These are phyloP conservation scores for Pangasius djambal DNA, from an alignment of 2,797 vertebrate species.

Conservation along the genomic window DNA sequence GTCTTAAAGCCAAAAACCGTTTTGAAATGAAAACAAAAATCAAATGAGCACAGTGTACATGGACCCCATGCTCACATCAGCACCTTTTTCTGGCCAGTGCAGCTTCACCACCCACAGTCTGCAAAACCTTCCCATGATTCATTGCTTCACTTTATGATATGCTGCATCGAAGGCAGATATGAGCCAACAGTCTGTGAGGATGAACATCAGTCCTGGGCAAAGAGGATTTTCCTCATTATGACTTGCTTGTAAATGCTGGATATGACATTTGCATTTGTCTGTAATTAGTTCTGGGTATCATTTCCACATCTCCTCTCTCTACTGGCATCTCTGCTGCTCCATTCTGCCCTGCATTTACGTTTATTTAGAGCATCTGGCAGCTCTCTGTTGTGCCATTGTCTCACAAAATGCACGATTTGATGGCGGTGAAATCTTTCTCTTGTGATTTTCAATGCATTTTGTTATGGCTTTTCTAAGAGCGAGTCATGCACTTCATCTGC, in stretches of 20 bases:
- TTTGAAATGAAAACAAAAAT: background rate
- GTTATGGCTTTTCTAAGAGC: conserved; percentile 17
- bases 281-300: conserved; percentile 48
- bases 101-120: background rate
- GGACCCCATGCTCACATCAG: background rate
- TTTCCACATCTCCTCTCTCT: conserved; percentile 34
- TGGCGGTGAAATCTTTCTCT: background rate
- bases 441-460: conserved; percentile 14
- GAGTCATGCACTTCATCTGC: background rate
- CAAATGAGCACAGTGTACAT: background rate
- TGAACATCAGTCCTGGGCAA: conserved; percentile 38
- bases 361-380: conserved; percentile 19
- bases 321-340: conserved; percentile 7
- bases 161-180: conserved; percentile 20
- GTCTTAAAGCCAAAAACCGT: background rate
- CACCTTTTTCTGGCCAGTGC: background rate
- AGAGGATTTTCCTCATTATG: conserved; percentile 46
- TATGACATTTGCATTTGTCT: conserved; percentile 42
- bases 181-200: conserved; percentile 38
- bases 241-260: conserved; percentile 43
- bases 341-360: conserved; percentile 21
- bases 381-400: conserved; percentile 19
- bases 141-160: conserved; percentile 59
- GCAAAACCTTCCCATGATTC: conserved; percentile 17
- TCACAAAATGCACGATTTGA: conserved; percentile 13